phyloP scores from a whole-genome alignment of 1,140 invertebrate genomes.

The Tetranychus cinnabarinus region DNA sequence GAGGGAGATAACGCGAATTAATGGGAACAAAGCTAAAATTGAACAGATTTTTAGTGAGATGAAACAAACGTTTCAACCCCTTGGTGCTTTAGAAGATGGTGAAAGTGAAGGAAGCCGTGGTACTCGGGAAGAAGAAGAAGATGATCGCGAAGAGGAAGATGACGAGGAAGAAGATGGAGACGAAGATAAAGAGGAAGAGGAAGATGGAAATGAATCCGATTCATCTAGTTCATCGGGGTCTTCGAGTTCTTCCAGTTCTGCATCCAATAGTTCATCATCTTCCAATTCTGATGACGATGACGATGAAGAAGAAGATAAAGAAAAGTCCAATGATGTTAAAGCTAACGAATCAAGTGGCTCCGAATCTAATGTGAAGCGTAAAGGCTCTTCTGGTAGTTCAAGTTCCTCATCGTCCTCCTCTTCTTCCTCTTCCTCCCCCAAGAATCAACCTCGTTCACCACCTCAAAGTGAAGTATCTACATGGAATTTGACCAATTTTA shows the following conservation, averaged over 20 bases:
- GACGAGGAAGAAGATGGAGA: not conserved
- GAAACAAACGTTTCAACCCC: slow-evolving; percentile 4
- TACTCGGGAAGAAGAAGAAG: not conserved
- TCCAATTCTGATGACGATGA: not conserved
- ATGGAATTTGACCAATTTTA: slow-evolving; percentile 4
- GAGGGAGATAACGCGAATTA: slow-evolving; percentile 1
- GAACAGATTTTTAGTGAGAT: slow-evolving; percentile 9
- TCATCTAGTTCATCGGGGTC: slow-evolving; percentile 2
- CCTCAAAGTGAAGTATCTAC: not conserved
- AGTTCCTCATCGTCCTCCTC: not conserved
- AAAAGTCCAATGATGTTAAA: not conserved
- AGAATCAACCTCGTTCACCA: not conserved
- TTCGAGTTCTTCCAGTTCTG: slow-evolving; percentile 1
- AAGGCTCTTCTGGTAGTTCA: not conserved
- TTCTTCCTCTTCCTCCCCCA: not conserved
- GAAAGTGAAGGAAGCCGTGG: not conserved
- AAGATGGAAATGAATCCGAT: not conserved
- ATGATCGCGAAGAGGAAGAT: not conserved
- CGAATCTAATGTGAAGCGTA: not conserved
- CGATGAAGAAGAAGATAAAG: slow-evolving; percentile 3
- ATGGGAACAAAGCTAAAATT: slow-evolving; percentile 4
- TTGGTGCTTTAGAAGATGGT: slow-evolving; percentile 5
- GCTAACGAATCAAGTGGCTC: not conserved
- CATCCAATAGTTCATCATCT: slow-evolving; percentile 3
- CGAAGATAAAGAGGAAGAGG: not conserved